Evolutionary conservation across 1,140 invertebrate species (phyloP), one percentile per base, ranked within the genome.

Genomic region (Zophobas atratus): DNA sequence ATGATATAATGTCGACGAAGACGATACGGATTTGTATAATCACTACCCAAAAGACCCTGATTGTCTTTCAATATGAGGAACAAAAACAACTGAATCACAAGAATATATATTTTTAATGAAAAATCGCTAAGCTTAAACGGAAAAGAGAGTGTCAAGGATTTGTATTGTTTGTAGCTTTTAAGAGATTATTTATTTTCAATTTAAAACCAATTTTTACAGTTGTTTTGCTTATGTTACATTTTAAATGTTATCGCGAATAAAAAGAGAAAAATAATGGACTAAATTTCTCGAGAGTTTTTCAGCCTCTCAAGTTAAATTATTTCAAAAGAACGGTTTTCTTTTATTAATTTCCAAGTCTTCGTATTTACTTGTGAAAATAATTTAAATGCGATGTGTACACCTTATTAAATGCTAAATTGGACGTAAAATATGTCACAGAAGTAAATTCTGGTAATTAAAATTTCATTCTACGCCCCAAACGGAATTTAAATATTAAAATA

Each of bases 271-370:
- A 67, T 67, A 67, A 67, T 39, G 39, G 3, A 41, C 38, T 67
- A 67, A 46, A 67, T 43, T 67, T 67, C 60, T 67, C 43, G 60
- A 43, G 1, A 39, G 60, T 67, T 67, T 67, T 67, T 67, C 60
- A 67, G 43, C 60, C 60, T 67, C 43, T 67, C 60, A 67, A 67
- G 38, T 67, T 67, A 39, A 67, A 60, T 60, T 60, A 60, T 60
- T 60, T 35, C 34, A 60, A 60, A 67, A 67, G 60, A 67, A 67
- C 41, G 38, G 60, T 67, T 67, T 67, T 67, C 60, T 43, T 39
- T 67, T 67, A 67, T 67, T 67, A 67, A 67, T 67, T 67, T 67
- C 39, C 60, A 67, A 67, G 60, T 41, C 60, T 67, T 67, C 60
- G 60, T 67, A 67, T 67, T 67, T 67, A 67, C 39, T 60, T 60